phyloP scores from a whole-genome alignment of 1,140 invertebrate species.

The Drosophila varians region DNA sequence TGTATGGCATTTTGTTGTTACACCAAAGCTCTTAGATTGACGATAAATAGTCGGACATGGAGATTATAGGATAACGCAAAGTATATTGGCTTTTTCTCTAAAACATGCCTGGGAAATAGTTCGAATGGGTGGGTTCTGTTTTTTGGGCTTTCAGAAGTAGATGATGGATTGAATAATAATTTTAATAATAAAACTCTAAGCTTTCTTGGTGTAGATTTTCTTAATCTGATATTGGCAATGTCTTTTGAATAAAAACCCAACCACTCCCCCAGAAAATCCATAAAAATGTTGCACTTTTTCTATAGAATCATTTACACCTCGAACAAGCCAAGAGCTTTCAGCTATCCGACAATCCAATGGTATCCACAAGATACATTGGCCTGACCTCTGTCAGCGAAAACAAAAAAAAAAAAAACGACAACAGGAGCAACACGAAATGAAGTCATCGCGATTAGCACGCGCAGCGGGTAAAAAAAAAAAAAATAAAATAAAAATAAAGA shows the following conservation, averaged over 20 bases:
- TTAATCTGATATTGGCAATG: not conserved
- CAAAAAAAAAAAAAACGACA: conserved; percentile 17
- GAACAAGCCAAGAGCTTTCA: conserved; percentile 32
- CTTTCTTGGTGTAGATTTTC: not conserved
- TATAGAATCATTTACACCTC: conserved; percentile 48
- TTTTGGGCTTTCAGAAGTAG: conserved; percentile 23
- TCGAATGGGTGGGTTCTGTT: conserved; percentile 6
- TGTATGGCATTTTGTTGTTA: conserved; percentile 47
- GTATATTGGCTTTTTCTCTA: conserved; percentile 19
- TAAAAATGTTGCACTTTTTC: conserved; percentile 15
- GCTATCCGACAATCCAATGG: conserved; percentile 41
- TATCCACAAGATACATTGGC: conserved; percentile 44
- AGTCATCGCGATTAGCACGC: conserved; percentile 71
- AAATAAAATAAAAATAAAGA: too few relatives aligned
- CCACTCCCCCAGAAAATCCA: not conserved
- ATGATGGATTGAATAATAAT: not conserved
- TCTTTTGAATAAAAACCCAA: not conserved
- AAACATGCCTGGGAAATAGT: conserved; percentile 22
- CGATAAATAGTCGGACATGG: conserved; percentile 38
- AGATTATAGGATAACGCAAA: conserved; percentile 42
- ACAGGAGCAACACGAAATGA: conserved; percentile 57
- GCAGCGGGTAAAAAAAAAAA: conserved; percentile 19
- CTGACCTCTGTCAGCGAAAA: conserved; percentile 53
- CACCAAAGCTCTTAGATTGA: conserved; percentile 40
- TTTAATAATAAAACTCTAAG: not conserved